Percentiles rank a stretch among this genome's conserved stretches.
Evolutionary conservation across 2,797 vertebrate genomes (phyloP).

Genomic region (Lates japonicus): DNA sequence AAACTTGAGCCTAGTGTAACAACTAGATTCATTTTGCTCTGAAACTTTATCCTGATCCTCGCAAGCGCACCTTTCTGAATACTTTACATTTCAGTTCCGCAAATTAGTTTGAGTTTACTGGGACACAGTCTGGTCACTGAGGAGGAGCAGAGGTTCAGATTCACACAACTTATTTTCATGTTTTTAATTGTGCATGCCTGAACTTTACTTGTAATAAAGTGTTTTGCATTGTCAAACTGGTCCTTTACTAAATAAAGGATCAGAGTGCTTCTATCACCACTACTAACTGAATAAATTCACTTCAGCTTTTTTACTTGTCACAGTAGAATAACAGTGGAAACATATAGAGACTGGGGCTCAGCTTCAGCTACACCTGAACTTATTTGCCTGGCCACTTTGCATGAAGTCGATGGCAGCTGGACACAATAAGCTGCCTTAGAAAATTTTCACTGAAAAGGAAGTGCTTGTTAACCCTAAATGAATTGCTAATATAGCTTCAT

Average conservation of each 20-base stretch:
- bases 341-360: slow-evolving; percentile 4
- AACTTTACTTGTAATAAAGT: no score
- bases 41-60: no score
- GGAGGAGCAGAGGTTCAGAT: no score
- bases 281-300: not conserved
- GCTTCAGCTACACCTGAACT: slow-evolving; percentile 23
- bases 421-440: slow-evolving; percentile 14
- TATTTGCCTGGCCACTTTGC: slow-evolving; percentile 81
- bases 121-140: no score
- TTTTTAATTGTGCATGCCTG: no score
- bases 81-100: no score
- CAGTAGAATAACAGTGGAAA: slow-evolving; percentile 16
- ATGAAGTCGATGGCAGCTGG: slow-evolving; percentile 44
- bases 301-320: not conserved
- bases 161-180: no score
- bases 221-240: no score
- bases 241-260: not conserved
- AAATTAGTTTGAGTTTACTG: no score
- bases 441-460: not conserved
- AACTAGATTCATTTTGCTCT: no score
- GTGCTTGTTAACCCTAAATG: slow-evolving; percentile 9
- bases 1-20: no score
- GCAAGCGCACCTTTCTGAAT: no score
- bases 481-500: not conserved
- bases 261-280: not conserved